A percentile compares a stretch with the other conserved stretches of the same genome.
Evolutionary conservation across 2,888 invertebrate genomes (phyloP).

Genomic region (Acleris holmiana): DNA sequence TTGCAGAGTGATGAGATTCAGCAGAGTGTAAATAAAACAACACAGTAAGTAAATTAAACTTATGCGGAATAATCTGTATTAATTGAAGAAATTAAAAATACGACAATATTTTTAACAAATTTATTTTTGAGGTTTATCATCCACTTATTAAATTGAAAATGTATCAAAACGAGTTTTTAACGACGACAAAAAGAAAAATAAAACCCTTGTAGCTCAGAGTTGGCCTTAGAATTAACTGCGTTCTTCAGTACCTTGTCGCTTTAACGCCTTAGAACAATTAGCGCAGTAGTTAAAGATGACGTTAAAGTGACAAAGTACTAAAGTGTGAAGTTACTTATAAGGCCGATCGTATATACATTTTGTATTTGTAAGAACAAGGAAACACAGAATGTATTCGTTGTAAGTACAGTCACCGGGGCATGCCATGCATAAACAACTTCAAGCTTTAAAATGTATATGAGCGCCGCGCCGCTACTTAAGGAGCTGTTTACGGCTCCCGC

Average conservation of each 20-base stretch:
- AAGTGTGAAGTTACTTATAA: too few species aligned
- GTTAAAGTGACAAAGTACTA: too few species aligned
- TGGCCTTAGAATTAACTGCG: too few species aligned
- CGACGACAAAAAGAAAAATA: neutral
- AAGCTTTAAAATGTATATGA: conserved; percentile 25
- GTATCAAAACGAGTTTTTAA: neutral
- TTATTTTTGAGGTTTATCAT: neutral
- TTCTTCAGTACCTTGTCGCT: too few species aligned
- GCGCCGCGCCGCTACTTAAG: neutral
- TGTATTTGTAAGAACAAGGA: too few species aligned
- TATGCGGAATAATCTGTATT: too few species aligned
- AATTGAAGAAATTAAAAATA: too few species aligned
- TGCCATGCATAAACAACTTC: conserved; percentile 33
- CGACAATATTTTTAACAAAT: neutral
- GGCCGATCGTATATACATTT: neutral
- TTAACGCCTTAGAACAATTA: too few species aligned
- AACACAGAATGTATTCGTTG: conserved; percentile 3
- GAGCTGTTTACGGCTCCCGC: conserved; percentile 17
- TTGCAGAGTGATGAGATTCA: neutral
- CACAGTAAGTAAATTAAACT: neutral
- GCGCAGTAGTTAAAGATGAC: too few species aligned
- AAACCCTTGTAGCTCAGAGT: neutral
- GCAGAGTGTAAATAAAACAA: conserved; percentile 1
- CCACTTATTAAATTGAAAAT: too few species aligned
- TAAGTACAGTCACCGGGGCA: conserved; percentile 5